Evolutionary conservation across 2,113 vertebrate species (phyloP), one percentile per base, ranked within the genome.

Genomic region (Poeciliopsis occidentalis): DNA sequence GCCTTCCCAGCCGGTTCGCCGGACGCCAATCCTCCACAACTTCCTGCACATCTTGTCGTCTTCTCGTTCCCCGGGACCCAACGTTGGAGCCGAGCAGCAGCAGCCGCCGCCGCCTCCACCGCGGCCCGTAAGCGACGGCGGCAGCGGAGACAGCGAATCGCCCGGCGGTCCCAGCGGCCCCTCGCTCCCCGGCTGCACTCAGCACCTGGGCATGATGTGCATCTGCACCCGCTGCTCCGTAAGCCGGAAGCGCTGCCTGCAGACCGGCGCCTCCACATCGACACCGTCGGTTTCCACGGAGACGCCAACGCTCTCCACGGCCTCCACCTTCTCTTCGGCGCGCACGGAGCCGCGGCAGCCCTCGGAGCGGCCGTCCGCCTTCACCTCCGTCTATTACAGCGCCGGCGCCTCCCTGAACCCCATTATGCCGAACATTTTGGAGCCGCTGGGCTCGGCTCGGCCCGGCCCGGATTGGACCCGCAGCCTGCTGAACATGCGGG

Each of bases 1-100:
- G 81, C 97, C 97, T 0, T 96, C 98, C 29, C 98, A 99, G 78
- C 98, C 97, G 0, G 97, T 99, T 71, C 97, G 98, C 32, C 96
- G 98, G 78, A 98, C 98, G 0, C 98, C 98, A 63, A 97, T 99
- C 76, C 97, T 99, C 69, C 98, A 99, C 94, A 99, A 99, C 94
- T 99, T 99, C 93, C 96, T 99, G 81, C 98, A 99, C 93, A 99
- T 99, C 94, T 92, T 99, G 91, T 98, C 98, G 31, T 99, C 51
- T n/a, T n/a, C 97, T 12, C 97, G 98, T 84, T 97, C 96, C 22
- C 96, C 97, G 0, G 96, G 95, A 80, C 95, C 95, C 81, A 96
- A 95, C 92, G 89, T 94, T 24, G 95, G 95, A 60, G 94, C 93
- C 68, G 97, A 98, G 89, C 95, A 95, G 94, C 92, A 93, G 54